These are phyloP conservation scores for Drosophila aldrichi DNA, from an alignment of 2,888 invertebrate genomes.

Conservation along the genomic window DNA sequence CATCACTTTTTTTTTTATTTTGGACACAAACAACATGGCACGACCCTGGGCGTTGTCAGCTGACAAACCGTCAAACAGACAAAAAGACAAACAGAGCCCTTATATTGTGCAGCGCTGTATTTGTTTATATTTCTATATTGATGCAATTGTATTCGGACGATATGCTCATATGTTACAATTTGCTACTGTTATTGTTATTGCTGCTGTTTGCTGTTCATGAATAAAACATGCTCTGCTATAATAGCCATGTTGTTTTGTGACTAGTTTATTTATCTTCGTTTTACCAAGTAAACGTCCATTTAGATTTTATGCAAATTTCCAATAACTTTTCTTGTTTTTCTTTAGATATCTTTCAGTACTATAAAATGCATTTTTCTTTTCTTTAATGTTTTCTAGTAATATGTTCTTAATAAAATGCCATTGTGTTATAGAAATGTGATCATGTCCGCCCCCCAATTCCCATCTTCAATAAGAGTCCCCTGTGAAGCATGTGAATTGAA, in stretches of 20 bases:
- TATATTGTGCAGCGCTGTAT: slow-evolving; percentile 26
- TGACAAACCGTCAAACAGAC: slow-evolving; percentile 42
- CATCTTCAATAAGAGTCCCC: slow-evolving; percentile 7
- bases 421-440: too few relatives aligned
- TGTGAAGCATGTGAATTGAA: slow-evolving; percentile 1
- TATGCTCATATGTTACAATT: slow-evolving; percentile 26
- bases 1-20: slow-evolving; percentile 28
- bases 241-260: slow-evolving; percentile 38
- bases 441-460: not conserved
- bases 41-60: slow-evolving; percentile 41
- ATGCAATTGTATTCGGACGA: slow-evolving; percentile 29
- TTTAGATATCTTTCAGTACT: not conserved
- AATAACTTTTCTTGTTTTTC: slow-evolving; percentile 19
- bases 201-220: slow-evolving; percentile 19
- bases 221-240: slow-evolving; percentile 27
- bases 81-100: slow-evolving; percentile 9
- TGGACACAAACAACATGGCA: slow-evolving; percentile 43
- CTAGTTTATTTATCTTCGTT: slow-evolving; percentile 59
- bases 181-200: slow-evolving; percentile 10
- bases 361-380: slow-evolving; percentile 15
- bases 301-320: slow-evolving; percentile 63
- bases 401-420: not conserved
- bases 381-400: not conserved
- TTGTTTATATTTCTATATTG: slow-evolving; percentile 53
- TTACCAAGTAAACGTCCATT: slow-evolving; percentile 54